Conservation (phyloP, 2,888 invertebrate species). For the Hyppa rectilinea region DNA sequence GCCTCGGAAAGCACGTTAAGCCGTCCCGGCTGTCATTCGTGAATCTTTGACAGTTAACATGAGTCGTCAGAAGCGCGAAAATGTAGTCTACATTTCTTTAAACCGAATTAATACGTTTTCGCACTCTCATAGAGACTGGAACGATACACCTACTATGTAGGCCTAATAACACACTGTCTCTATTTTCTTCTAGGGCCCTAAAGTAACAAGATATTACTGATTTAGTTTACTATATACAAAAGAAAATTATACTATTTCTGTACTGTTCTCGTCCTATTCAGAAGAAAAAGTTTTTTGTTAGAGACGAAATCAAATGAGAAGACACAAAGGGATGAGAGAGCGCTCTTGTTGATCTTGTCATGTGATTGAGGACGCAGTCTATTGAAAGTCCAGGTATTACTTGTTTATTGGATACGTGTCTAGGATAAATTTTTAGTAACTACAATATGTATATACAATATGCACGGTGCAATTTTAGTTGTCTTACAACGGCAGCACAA, state of each 20-base stretch:
- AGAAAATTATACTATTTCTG: constrained; percentile 35
- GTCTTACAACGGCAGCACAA: too few relatives aligned
- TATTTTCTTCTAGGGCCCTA: constrained; percentile 33
- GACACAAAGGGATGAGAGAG: constrained; percentile 29
- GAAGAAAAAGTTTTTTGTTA: constrained; percentile 22
- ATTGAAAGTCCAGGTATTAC: neutral
- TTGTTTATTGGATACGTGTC: neutral
- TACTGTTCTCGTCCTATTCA: constrained; percentile 24
- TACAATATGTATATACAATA: too few relatives aligned
- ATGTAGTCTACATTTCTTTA: too few relatives aligned
- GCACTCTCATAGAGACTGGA: neutral
- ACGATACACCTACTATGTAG: constrained; percentile 1
- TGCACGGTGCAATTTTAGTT: too few relatives aligned
- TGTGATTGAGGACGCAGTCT: neutral
- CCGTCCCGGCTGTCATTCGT: too few relatives aligned
- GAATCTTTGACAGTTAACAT: too few relatives aligned
- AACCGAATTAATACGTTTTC: neutral
- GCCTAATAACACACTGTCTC: constrained; percentile 24
- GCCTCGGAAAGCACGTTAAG: too few relatives aligned
- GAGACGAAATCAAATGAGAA: constrained; percentile 38
- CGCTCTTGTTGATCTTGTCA: constrained; percentile 1
- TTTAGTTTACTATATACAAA: constrained; percentile 41
- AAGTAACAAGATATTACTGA: constrained; percentile 45
- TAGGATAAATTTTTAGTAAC: too few relatives aligned
- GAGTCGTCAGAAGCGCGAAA: too few relatives aligned